These are phyloP conservation scores for Andricus grossulariae DNA, from an alignment of 1,140 invertebrate genomes.

Conservation along the genomic window DNA sequence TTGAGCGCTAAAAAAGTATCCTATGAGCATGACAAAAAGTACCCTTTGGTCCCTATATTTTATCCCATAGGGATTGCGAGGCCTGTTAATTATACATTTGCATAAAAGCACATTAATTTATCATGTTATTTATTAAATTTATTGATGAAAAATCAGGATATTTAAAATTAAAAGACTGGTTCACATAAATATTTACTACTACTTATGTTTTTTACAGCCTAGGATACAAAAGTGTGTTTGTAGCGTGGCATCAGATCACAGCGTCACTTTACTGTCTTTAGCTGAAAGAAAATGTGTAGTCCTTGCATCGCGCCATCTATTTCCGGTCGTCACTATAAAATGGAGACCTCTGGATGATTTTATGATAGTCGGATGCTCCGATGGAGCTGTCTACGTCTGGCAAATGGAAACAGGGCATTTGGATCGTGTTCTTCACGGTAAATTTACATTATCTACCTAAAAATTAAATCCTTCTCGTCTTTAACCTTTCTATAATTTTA, in stretches of 20 bases:
- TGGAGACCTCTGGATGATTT: constrained; percentile 99
- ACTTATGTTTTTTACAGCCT: constrained; percentile 78
- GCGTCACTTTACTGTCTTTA: constrained; percentile 94
- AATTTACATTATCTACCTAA: too few relatives aligned
- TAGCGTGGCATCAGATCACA: constrained; percentile 98
- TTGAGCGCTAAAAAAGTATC: too few relatives aligned
- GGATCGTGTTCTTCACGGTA: constrained; percentile 94
- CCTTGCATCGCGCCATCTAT: constrained; percentile 95
- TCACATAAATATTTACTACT: constrained; percentile 5
- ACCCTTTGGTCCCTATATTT: too few relatives aligned
- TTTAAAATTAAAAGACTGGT: too few relatives aligned
- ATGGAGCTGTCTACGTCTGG: constrained; percentile 99
- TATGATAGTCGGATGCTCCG: constrained; percentile 97
- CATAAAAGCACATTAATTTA: too few relatives aligned
- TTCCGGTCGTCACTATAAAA: constrained; percentile 96
- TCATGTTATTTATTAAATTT: too few relatives aligned
- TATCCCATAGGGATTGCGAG: too few relatives aligned
- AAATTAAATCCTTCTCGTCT: too few relatives aligned
- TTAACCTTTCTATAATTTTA: too few relatives aligned
- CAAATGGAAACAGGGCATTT: constrained; percentile 99
- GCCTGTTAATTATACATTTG: too few relatives aligned
- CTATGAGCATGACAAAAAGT: too few relatives aligned
- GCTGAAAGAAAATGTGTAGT: constrained; percentile 97
- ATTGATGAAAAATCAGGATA: too few relatives aligned
- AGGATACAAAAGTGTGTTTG: constrained; percentile 96